These are phyloP conservation scores for Tetramorium parvispinum DNA, from an alignment of 1,140 invertebrate genomes.

Conservation along the genomic window DNA sequence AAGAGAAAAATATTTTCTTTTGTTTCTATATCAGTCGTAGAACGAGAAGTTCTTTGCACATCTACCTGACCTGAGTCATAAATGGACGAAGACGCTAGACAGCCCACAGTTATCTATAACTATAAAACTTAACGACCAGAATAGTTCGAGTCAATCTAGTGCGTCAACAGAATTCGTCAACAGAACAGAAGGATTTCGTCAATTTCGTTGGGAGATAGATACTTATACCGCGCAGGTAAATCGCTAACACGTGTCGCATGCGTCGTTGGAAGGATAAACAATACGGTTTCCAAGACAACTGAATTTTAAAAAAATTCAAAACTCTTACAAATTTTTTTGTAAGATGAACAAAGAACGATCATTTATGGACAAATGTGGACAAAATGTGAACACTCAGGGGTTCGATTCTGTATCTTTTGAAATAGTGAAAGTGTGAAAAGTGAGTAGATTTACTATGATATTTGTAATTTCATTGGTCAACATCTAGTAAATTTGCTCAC, in stretches of 20 bases:
- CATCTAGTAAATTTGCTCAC: too few species aligned
- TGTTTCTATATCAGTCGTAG: background rate
- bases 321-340: too few species aligned
- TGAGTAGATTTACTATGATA: too few species aligned
- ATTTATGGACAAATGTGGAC: too few species aligned
- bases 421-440: too few species aligned
- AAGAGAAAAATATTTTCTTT: background rate
- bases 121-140: background rate
- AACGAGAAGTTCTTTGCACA: background rate
- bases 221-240: background rate
- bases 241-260: background rate
- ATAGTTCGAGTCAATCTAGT: background rate
- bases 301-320: too few species aligned
- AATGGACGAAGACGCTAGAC: background rate
- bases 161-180: background rate
- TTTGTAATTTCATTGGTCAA: too few species aligned
- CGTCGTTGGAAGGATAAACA: background rate
- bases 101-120: background rate
- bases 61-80: slow-evolving; percentile 8
- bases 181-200: background rate
- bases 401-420: too few species aligned
- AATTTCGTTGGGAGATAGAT: background rate
- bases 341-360: too few species aligned
- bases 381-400: too few species aligned
- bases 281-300: too few species aligned